Percentiles rank a stretch among this genome's conserved stretches.
Evolutionary conservation across 2,797 vertebrate species (phyloP).

Genomic region (Florisuga fusca): DNA sequence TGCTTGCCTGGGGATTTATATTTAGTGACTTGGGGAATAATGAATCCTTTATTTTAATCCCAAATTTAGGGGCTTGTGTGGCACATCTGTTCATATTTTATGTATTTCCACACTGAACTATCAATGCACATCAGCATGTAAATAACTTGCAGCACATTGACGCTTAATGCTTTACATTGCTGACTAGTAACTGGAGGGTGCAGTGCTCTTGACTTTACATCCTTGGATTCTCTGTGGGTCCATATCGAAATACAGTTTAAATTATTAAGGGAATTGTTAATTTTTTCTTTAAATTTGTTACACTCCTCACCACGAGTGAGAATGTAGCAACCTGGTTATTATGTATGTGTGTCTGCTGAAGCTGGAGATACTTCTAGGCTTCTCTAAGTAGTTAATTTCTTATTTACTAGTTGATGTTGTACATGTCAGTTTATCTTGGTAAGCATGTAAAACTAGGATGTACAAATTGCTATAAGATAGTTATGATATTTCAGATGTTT

Average conservation of each 20-base stretch:
- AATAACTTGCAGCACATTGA: background rate
- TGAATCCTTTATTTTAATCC: background rate
- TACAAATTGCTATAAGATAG: background rate
- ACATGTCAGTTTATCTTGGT: background rate
- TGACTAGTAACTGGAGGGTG: background rate
- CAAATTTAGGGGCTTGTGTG: background rate
- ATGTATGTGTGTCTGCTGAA: background rate
- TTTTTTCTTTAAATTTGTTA: background rate
- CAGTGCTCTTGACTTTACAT: background rate
- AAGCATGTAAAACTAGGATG: background rate
- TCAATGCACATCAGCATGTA: background rate
- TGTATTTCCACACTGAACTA: background rate
- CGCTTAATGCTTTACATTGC: background rate
- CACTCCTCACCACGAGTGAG: background rate
- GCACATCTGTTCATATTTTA: background rate
- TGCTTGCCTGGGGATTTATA: background rate
- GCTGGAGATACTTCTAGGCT: background rate
- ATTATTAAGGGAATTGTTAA: background rate
- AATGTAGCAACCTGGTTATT: background rate
- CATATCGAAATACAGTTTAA: background rate
- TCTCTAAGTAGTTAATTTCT: background rate
- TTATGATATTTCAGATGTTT: background rate
- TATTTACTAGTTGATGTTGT: background rate
- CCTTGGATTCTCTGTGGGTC: background rate
- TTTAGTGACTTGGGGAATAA: conserved; percentile 18